Evolutionary conservation across 1,140 invertebrate genomes (phyloP).

Genomic region (Temnothorax longispinosus): DNA sequence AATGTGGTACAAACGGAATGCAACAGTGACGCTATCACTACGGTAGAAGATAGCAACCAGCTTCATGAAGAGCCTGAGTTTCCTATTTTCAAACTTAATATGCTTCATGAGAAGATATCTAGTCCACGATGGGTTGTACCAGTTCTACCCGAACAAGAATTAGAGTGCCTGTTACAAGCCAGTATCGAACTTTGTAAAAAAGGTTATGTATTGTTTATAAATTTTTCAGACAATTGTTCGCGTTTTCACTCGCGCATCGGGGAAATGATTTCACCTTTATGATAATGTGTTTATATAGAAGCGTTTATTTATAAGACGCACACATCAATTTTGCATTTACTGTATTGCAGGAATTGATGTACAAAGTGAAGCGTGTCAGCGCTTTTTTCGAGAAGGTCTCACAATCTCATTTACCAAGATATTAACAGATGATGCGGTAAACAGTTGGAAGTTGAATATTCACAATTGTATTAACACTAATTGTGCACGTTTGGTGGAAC

Average conservation of each 20-base stretch:
- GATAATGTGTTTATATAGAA: neutral
- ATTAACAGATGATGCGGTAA: conserved; percentile 98
- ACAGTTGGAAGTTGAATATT: conserved; percentile 98
- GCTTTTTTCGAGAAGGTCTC: conserved; percentile 97
- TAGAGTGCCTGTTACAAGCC: conserved; percentile 96
- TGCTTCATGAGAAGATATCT: conserved; percentile 97
- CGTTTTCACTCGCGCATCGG: neutral
- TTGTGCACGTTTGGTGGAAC: conserved; percentile 95
- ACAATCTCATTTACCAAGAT: conserved; percentile 99
- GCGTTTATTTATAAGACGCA: neutral
- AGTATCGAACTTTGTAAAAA: conserved; percentile 94
- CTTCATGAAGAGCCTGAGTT: conserved; percentile 90
- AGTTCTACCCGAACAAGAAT: conserved; percentile 97
- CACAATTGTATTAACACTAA: conserved; percentile 98
- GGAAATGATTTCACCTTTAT: neutral
- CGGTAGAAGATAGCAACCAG: conserved; percentile 83
- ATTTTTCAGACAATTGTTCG: neutral
- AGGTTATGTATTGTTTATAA: conserved; percentile 85
- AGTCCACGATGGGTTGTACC: conserved; percentile 98
- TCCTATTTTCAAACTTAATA: conserved; percentile 93
- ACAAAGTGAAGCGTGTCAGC: conserved; percentile 95
- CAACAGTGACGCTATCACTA: conserved; percentile 77
- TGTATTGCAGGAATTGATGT: conserved; percentile 92
- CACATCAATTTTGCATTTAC: conserved; percentile 6
- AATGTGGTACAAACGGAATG: conserved; percentile 81